A percentile compares a stretch with the other conserved stretches of the same genome.
Evolutionary conservation across 2,888 invertebrate genomes (phyloP).

Genomic region (Sthenelais limicola): DNA sequence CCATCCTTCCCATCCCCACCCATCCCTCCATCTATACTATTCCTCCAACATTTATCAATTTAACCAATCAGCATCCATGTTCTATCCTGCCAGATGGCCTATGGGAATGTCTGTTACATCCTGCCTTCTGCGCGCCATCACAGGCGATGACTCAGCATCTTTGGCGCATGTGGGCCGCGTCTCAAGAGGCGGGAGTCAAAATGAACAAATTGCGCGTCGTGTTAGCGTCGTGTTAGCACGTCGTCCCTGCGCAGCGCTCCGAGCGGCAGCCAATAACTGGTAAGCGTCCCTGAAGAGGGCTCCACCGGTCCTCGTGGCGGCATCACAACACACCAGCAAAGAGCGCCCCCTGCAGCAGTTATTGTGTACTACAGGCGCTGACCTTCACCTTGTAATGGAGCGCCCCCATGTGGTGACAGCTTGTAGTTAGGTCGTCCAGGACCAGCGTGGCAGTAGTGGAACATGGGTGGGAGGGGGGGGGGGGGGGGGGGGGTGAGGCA

Average conservation of each 20-base stretch:
- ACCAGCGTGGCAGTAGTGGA: no score
- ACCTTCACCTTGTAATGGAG: no score
- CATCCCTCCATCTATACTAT: no score
- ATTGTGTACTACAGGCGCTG: no score
- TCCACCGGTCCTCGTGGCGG: neutral
- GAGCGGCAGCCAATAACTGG: constrained; percentile 22
- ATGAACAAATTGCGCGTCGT: constrained; percentile 6
- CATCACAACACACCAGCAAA: constrained; percentile 32
- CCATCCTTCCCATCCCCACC: no score
- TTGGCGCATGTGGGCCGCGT: neutral
- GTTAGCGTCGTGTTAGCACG: no score
- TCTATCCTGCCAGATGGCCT: constrained; percentile 10
- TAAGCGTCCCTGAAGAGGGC: neutral
- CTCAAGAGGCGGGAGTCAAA: constrained; percentile 15
- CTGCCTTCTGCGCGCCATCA: neutral
- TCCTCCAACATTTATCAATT: constrained; percentile 38
- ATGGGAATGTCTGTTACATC: constrained; percentile 29
- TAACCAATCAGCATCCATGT: constrained; percentile 32
- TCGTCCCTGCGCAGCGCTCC: neutral
- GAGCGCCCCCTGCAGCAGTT: neutral
- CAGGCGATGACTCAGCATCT: neutral
- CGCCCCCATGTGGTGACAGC: no score
- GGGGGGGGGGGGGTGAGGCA: no score
- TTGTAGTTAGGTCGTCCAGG: no score
- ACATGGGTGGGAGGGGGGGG: no score